Evolutionary conservation across 1,140 invertebrate genomes (phyloP).

Genomic region (Hetaerina americana): DNA sequence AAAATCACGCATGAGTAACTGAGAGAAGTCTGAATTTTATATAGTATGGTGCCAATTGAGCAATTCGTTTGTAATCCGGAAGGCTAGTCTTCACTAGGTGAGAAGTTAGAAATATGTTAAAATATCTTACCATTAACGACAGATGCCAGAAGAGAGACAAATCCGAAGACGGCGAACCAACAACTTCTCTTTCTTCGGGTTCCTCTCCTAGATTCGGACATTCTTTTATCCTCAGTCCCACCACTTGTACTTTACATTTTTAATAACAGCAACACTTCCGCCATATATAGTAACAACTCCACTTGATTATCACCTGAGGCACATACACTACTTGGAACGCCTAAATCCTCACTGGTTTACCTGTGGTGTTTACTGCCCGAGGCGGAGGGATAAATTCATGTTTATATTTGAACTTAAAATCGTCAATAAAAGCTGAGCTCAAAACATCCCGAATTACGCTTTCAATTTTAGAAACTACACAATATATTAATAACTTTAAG

Average conservation of each 20-base stretch:
- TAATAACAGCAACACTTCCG: neutral
- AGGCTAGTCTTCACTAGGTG: no score
- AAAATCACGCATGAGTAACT: no score
- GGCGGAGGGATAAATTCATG: neutral
- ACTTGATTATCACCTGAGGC: neutral
- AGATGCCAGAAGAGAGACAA: neutral
- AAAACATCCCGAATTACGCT: neutral
- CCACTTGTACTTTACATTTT: neutral
- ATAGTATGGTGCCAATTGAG: no score
- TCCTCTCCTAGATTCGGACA: neutral
- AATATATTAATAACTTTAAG: neutral
- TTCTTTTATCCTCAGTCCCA: neutral
- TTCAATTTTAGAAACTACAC: neutral
- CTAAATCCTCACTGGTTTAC: neutral
- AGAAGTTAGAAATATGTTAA: no score
- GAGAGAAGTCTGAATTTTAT: no score
- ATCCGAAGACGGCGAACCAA: neutral
- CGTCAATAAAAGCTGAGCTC: no score
- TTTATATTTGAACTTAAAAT: neutral
- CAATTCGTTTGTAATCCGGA: no score
- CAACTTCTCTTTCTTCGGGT: neutral
- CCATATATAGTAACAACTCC: neutral
- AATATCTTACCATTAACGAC: neutral
- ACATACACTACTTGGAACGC: neutral
- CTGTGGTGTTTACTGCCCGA: neutral